These are phyloP conservation scores for Bostrychus sinensis DNA, from an alignment of 2,113 vertebrate species.

Conservation along the genomic window DNA sequence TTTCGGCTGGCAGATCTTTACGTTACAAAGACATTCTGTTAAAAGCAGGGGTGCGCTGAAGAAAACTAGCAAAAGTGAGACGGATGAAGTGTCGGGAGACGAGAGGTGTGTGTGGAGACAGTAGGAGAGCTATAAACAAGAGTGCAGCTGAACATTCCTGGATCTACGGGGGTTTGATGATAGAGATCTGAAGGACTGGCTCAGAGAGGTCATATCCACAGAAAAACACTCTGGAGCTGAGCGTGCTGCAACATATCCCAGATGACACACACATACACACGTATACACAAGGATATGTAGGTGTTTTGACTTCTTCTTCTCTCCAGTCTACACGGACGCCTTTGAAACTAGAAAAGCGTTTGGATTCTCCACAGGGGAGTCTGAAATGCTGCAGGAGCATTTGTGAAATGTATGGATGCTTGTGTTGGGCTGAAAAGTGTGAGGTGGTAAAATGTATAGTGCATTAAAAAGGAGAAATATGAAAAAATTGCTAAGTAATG, in stretches of 20 bases:
- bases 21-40: slow-evolving; percentile 34
- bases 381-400: neutral
- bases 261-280: slow-evolving; percentile 25
- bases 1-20: slow-evolving; percentile 31
- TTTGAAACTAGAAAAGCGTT: slow-evolving; percentile 24
- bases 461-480: neutral
- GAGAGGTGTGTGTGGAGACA: slow-evolving; percentile 26
- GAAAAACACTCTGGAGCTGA: slow-evolving; percentile 8
- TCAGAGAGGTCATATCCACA: slow-evolving; percentile 40
- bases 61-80: slow-evolving; percentile 33
- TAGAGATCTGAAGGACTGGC: slow-evolving; percentile 54
- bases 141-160: slow-evolving; percentile 59
- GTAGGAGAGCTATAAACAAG: slow-evolving; percentile 46
- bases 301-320: slow-evolving; percentile 55
- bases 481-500: no score
- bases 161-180: slow-evolving; percentile 57
- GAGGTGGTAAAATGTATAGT: neutral
- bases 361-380: slow-evolving; percentile 8
- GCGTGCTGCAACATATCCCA: slow-evolving; percentile 40
- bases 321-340: slow-evolving; percentile 28
- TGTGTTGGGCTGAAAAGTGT: neutral
- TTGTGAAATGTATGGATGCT: neutral
- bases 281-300: neutral
- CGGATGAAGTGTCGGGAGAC: slow-evolving; percentile 36
- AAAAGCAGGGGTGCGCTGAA: slow-evolving; percentile 12